Conservation (phyloP, 1,140 invertebrate species). For the Drosophila neocordata region DNA sequence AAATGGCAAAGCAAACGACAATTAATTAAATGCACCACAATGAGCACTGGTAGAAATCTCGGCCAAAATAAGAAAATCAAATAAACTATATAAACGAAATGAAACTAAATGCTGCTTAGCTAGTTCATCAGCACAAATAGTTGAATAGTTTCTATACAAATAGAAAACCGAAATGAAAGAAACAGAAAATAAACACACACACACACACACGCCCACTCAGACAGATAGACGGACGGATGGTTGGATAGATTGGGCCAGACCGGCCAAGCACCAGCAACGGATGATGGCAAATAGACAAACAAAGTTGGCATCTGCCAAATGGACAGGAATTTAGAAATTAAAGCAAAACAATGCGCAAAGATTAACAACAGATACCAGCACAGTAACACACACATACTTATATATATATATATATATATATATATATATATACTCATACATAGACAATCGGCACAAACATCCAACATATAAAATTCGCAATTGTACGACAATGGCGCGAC, state of each 20-base stretch:
- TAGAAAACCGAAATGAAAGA: conserved; percentile 40
- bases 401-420: conserved; percentile 18
- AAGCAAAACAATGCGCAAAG: conserved; percentile 77
- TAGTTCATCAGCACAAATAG: conserved; percentile 67
- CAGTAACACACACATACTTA: conserved; percentile 26
- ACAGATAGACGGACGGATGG: background rate
- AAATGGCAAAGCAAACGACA: conserved; percentile 58
- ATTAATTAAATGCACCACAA: conserved; percentile 66
- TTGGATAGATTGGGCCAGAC: background rate
- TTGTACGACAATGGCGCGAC: conserved; percentile 19
- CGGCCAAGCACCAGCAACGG: conserved; percentile 12
- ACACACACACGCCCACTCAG: background rate
- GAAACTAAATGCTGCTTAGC: conserved; percentile 37
- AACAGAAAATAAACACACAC: conserved; percentile 31
- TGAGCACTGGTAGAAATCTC: conserved; percentile 22
- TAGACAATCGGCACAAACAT: conserved; percentile 45
- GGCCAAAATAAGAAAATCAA: conserved; percentile 36
- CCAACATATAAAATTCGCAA: conserved; percentile 48
- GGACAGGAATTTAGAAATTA: conserved; percentile 81
- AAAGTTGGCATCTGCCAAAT: conserved; percentile 72
- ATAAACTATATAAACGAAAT: conserved; percentile 28
- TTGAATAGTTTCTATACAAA: conserved; percentile 56
- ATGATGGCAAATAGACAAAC: conserved; percentile 50
- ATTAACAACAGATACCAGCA: conserved; percentile 68
- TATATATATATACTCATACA: conserved; percentile 30